Evolutionary conservation across 2,888 invertebrate genomes (phyloP).

Genomic region (Plemyria rubiginata): DNA sequence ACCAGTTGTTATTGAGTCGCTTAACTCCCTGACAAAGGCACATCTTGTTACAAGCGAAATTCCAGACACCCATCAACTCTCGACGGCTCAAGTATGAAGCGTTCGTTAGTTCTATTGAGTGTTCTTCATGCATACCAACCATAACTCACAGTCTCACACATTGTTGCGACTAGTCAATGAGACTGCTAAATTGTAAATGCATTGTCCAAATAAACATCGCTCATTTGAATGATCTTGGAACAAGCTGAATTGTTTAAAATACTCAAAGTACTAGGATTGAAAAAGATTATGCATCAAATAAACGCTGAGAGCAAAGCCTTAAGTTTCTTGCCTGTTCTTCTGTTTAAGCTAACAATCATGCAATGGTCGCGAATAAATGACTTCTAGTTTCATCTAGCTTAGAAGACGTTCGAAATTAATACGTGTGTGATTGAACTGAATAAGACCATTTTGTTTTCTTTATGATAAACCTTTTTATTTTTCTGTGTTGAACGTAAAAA

Average conservation of each 20-base stretch:
- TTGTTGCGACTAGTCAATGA: conserved; percentile 36
- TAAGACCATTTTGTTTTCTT: too few relatives aligned
- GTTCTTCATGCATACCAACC: conserved; percentile 19
- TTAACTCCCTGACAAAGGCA: conserved; percentile 18
- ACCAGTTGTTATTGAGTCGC: neutral
- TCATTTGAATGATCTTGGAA: conserved; percentile 24
- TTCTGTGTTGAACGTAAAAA: too few relatives aligned
- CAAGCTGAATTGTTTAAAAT: conserved; percentile 7
- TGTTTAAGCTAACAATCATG: too few relatives aligned
- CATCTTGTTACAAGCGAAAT: conserved; percentile 42
- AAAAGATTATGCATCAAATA: too few relatives aligned
- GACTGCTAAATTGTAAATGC: conserved; percentile 46
- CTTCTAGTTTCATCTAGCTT: too few relatives aligned
- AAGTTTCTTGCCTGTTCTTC: too few relatives aligned
- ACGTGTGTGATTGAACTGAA: too few relatives aligned
- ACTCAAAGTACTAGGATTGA: too few relatives aligned
- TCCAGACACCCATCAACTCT: conserved; percentile 34
- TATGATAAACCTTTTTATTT: too few relatives aligned
- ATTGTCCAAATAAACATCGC: conserved; percentile 25
- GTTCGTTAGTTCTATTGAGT: conserved; percentile 58
- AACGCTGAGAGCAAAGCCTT: too few relatives aligned
- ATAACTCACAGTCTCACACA: conserved; percentile 8
- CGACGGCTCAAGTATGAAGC: conserved; percentile 43
- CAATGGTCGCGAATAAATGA: too few relatives aligned
- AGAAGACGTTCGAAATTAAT: too few relatives aligned